Evolutionary conservation across 2,113 vertebrate genomes (phyloP).

Genomic region (Burhinus bistriatus): DNA sequence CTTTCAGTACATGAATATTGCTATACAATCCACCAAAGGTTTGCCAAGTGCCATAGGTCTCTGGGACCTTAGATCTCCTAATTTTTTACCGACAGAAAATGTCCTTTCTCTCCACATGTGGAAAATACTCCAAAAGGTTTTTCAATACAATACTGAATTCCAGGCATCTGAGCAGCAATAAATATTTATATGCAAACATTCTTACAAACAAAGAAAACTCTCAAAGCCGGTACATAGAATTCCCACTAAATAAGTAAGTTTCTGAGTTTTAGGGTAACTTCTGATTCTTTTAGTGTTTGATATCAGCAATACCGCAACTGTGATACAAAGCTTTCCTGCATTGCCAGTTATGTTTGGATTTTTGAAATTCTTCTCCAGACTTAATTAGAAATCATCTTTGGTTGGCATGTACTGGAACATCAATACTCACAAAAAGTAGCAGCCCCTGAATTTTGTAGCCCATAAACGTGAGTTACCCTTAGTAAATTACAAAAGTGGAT

Average conservation of each 20-base stretch:
- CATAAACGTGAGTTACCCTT: neutral
- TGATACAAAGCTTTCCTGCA: neutral
- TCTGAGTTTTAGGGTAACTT: neutral
- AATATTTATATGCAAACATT: neutral
- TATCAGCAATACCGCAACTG: neutral
- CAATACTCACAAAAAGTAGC: neutral
- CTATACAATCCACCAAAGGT: neutral
- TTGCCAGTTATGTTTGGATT: neutral
- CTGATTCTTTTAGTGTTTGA: neutral
- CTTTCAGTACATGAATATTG: neutral
- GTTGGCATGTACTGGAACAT: neutral
- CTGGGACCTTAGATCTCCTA: neutral
- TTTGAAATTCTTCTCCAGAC: neutral
- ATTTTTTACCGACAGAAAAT: neutral
- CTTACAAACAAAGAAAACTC: neutral
- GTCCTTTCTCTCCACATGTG: neutral
- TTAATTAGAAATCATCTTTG: neutral
- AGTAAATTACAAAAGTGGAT: neutral
- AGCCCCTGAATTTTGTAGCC: neutral
- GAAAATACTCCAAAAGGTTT: neutral
- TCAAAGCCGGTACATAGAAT: neutral
- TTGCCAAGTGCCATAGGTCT: neutral
- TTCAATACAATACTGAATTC: neutral
- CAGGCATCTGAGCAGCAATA: neutral
- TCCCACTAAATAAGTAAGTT: neutral